Conservation (phyloP, 2,888 invertebrate genomes). For the Poecilus cupreus region DNA sequence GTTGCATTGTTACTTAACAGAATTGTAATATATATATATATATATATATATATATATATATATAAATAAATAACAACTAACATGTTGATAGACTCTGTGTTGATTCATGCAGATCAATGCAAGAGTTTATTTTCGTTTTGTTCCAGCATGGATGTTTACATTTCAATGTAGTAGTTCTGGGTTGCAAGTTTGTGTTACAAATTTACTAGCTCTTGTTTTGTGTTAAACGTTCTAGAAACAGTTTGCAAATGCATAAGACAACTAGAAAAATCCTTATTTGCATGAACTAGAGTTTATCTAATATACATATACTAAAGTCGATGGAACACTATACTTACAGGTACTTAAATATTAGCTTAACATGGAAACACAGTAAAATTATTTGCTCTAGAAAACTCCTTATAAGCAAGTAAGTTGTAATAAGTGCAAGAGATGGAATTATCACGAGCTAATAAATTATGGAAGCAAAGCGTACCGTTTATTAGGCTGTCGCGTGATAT, state of each 20-base stretch:
- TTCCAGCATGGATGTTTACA: neutral
- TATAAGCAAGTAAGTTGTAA: neutral
- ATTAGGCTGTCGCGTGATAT: neutral
- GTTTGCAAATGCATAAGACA: constrained; percentile 8
- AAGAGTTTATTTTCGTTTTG: neutral
- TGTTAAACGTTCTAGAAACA: constrained; percentile 22
- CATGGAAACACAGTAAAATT: neutral
- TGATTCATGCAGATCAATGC: too few species aligned
- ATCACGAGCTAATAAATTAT: neutral
- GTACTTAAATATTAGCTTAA: constrained; percentile 20
- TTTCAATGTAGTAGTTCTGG: constrained; percentile 2
- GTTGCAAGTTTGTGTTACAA: neutral
- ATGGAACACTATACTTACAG: constrained; percentile 3
- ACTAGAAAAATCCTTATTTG: neutral
- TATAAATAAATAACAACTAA: too few species aligned
- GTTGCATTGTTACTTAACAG: too few species aligned
- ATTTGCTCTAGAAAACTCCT: neutral
- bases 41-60: too few species aligned
- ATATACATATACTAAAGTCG: neutral
- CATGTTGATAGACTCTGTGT: too few species aligned
- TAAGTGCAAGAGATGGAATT: neutral
- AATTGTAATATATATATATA: too few species aligned
- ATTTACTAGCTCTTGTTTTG: neutral
- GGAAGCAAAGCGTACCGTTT: neutral
- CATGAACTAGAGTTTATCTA: neutral